These are phyloP conservation scores for Antechinus stuartii DNA, from an alignment of 2,113 vertebrate species.

Conservation along the genomic window DNA sequence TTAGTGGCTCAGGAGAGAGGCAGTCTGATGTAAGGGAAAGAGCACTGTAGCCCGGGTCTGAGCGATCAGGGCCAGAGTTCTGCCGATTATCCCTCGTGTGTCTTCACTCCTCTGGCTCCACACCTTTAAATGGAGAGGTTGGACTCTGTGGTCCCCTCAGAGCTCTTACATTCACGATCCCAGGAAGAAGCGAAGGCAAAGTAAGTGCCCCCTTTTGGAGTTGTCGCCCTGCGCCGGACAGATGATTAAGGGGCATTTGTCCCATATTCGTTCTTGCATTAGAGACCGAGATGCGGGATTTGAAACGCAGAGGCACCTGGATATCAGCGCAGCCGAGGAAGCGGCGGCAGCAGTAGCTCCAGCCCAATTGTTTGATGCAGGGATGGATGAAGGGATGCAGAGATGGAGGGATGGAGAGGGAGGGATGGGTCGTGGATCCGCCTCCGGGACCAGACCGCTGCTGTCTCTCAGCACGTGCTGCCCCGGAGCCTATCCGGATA, in stretches of 20 bases:
- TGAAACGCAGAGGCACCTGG: neutral
- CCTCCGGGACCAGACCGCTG: neutral
- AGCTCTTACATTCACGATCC: neutral
- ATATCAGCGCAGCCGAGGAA: neutral
- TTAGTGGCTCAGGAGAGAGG: neutral
- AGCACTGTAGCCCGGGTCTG: too few species aligned
- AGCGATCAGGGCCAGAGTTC: neutral
- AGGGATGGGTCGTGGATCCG: neutral
- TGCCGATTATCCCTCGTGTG: neutral
- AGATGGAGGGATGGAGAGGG: neutral
- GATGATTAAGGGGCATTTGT: neutral
- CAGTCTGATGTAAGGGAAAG: neutral
- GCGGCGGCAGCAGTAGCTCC: neutral
- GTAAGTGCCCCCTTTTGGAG: too few species aligned
- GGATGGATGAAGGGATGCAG: neutral
- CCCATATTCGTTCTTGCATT: neutral
- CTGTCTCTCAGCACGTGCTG: neutral
- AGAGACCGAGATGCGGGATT: neutral
- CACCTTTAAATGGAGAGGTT: neutral
- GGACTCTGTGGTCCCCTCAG: neutral
- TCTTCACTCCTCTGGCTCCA: neutral
- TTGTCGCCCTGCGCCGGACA: neutral
- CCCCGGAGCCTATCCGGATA: neutral
- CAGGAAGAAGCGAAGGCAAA: neutral
- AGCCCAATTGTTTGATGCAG: neutral